Evolutionary conservation across 2,113 vertebrate species (phyloP).

Genomic region (Marcusenius ussheri): DNA sequence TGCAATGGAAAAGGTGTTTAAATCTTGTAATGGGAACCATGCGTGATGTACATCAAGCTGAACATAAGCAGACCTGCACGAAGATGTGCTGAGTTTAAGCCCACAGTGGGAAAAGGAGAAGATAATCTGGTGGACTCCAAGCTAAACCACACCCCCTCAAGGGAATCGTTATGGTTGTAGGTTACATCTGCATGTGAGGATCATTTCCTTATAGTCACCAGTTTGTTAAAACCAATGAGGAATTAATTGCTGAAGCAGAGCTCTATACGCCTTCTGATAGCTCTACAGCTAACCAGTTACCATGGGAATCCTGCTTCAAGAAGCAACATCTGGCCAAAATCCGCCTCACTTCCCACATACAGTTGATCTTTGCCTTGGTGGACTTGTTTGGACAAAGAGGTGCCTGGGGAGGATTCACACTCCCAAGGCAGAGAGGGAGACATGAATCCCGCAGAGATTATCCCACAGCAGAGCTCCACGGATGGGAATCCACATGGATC

Average conservation of each 20-base stretch:
- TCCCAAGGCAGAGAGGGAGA: background rate
- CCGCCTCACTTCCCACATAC: background rate
- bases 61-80: background rate
- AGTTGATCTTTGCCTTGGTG: background rate
- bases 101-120: background rate
- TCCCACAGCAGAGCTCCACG: background rate
- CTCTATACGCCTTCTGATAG: background rate
- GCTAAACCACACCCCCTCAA: background rate
- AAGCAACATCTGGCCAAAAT: constrained; percentile 3
- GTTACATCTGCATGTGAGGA: background rate
- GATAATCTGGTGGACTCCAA: background rate
- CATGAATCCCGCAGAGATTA: background rate
- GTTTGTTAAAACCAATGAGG: background rate
- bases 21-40: background rate
- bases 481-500: background rate
- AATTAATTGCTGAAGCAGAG: background rate
- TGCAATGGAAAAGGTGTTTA: background rate
- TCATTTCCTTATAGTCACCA: background rate
- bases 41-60: background rate
- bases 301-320: background rate
- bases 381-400: background rate
- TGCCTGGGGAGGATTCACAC: background rate
- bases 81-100: background rate
- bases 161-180: background rate
- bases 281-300: background rate